Evolutionary conservation across 2,113 vertebrate species (phyloP), one percentile per base, ranked within the genome.

Genomic region (Coryphaenoides rupestris): DNA sequence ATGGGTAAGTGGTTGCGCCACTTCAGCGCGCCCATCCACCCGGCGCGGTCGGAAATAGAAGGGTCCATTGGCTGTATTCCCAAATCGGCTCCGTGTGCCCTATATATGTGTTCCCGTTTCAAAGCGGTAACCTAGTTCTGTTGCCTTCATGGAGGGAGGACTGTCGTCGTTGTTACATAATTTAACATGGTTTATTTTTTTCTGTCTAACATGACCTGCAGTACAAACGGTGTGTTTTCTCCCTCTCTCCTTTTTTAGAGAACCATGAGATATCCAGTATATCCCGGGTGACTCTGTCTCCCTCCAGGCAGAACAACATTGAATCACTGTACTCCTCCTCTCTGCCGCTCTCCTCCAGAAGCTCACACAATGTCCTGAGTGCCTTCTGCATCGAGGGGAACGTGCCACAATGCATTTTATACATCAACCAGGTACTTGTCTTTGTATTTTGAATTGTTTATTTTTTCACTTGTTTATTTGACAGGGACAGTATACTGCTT

Each of bases 381-480:
- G 92, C 92, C 87, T 98, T 99, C 78, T 98, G 97, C 89, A 96
- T 93, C 26, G 94, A 96, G 78, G 93, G 95, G 52, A 99, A 98
- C 81, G 77, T 95, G 77, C 90, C 92, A 45, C 93, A 95, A 61
- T 94, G 95, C 71, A 81, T 96, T 76, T 86, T 90, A 9, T 97
- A 98, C 88, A 92, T 99, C 74, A 91, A 94, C 74, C 93, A 93
- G 95, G 96, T 96, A 93, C 17, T 64, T 12, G 33, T 10, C 2
- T 10, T 12, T 40, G 4, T 10, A 33, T 10, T 33, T 33, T 5
- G 5, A 33, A 5, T 33, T 33, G 1, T 26, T 26, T 26, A 3
- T 26, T 26, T 26, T 26, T 26, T 26, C 6, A 26, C 3, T 26
- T 26, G 3, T 26, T 26, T n/a, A n/a, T n/a, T n/a, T n/a, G n/a